Conservation (phyloP, 2,888 invertebrate species). For the Helobdella robusta region DNA sequence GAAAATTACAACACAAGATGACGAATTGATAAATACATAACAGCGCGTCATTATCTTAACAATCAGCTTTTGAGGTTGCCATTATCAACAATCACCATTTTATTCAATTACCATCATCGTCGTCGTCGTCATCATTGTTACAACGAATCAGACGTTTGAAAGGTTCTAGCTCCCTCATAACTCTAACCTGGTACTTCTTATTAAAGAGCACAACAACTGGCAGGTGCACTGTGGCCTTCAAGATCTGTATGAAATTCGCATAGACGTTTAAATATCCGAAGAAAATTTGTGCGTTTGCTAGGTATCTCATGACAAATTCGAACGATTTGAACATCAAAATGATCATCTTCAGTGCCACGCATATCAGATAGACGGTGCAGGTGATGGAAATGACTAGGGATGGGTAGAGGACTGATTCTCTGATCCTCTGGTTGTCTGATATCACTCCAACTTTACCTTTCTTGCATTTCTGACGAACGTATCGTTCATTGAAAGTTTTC, state of each 20-base stretch:
- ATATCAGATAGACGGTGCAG: constrained; percentile 31
- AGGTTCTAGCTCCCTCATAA: too few relatives aligned
- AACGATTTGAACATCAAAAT: constrained; percentile 31
- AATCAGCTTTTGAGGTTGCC: too few relatives aligned
- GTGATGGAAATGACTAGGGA: constrained; percentile 26
- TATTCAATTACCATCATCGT: too few relatives aligned
- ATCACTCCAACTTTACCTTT: constrained; percentile 4
- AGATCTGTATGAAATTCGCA: constrained; percentile 30
- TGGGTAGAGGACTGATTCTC: constrained; percentile 23
- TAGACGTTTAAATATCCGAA: constrained; percentile 32
- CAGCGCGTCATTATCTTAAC: too few relatives aligned
- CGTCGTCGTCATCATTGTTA: too few relatives aligned
- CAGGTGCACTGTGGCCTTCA: constrained; percentile 5
- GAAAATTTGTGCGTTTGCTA: constrained; percentile 24
- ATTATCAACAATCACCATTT: too few relatives aligned
- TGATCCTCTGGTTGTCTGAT: background rate
- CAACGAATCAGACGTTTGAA: too few relatives aligned
- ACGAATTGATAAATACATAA: too few relatives aligned
- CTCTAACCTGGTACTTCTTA: too few relatives aligned
- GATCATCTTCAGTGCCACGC: constrained; percentile 29
- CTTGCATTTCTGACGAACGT: background rate
- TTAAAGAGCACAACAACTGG: constrained; percentile 9
- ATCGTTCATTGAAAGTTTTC: background rate
- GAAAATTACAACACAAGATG: too few relatives aligned
- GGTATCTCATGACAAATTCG: constrained; percentile 26